These are phyloP conservation scores for Lichenostomus cassidix DNA, from an alignment of 2,113 vertebrate genomes.

Conservation along the genomic window DNA sequence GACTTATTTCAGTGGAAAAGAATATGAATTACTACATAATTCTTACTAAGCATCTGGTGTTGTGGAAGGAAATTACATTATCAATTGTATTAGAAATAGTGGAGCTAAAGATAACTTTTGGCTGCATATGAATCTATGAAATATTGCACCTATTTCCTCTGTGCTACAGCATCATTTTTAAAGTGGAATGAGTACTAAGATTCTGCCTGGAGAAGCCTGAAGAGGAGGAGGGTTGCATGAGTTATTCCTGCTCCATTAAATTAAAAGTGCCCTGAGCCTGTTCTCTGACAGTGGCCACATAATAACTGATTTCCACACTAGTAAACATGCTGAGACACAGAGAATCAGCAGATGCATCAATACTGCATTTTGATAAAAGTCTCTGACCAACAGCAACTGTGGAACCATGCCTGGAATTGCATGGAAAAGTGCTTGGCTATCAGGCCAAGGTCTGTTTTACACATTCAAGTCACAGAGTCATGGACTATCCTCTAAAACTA, in stretches of 20 bases:
- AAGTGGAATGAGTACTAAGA: neutral
- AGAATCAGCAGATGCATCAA: neutral
- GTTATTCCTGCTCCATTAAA: neutral
- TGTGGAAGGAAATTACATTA: neutral
- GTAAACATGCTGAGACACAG: neutral
- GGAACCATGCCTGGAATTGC: neutral
- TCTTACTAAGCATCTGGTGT: neutral
- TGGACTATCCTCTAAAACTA: neutral
- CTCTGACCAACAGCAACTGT: neutral
- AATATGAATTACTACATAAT: slow-evolving; percentile 4
- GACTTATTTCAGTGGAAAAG: neutral
- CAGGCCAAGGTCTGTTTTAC: neutral
- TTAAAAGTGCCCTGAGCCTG: neutral
- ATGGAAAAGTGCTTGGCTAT: neutral
- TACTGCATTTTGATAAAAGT: neutral
- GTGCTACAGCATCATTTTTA: neutral
- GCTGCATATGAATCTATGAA: neutral
- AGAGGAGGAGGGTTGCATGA: neutral
- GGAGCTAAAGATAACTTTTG: slow-evolving; percentile 12
- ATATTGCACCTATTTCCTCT: neutral
- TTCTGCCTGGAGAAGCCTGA: neutral
- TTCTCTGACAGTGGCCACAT: neutral
- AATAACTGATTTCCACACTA: neutral
- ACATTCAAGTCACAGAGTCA: neutral
- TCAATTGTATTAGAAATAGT: neutral